phyloP scores from a whole-genome alignment of 30 jellyfish, hydroid and myxozoan species.

The Chironex yamaguchii region DNA sequence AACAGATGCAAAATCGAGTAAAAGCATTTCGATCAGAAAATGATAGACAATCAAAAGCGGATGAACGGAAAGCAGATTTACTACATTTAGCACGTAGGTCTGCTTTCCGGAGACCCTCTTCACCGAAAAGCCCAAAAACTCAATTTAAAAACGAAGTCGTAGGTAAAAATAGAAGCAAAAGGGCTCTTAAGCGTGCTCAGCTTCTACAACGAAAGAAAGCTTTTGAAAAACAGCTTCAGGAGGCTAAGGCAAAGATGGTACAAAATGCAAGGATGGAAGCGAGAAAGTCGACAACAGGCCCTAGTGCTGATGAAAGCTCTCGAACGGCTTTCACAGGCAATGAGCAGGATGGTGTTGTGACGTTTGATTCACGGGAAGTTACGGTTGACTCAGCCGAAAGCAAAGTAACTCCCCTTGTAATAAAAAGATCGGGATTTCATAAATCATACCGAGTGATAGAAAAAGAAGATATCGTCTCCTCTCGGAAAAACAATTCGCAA shows the following conservation, averaged over 20 bases:
- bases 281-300: background rate
- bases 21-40: background rate
- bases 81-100: constrained; percentile 55
- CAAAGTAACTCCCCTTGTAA: background rate
- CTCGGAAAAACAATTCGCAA: background rate
- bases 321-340: too few species aligned
- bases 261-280: constrained; percentile 73
- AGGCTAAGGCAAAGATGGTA: constrained; percentile 79
- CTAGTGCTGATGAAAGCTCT: background rate
- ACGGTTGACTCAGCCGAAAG: background rate
- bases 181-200: constrained; percentile 94
- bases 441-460: background rate
- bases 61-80: constrained; percentile 57
- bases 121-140: constrained; percentile 43
- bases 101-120: constrained; percentile 25
- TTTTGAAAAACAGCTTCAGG: constrained; percentile 83
- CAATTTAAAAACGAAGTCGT: constrained; percentile 22
- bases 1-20: constrained; percentile 45
- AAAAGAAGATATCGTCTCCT: background rate
- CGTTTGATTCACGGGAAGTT: background rate
- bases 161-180: constrained; percentile 75
- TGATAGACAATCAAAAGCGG: constrained; percentile 19
- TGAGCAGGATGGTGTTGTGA: background rate
- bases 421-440: background rate
- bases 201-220: constrained; percentile 73